Base-by-base conservation (phyloP, 2,113 vertebrate genomes). In the Thalassoma bifasciatum region DNA sequence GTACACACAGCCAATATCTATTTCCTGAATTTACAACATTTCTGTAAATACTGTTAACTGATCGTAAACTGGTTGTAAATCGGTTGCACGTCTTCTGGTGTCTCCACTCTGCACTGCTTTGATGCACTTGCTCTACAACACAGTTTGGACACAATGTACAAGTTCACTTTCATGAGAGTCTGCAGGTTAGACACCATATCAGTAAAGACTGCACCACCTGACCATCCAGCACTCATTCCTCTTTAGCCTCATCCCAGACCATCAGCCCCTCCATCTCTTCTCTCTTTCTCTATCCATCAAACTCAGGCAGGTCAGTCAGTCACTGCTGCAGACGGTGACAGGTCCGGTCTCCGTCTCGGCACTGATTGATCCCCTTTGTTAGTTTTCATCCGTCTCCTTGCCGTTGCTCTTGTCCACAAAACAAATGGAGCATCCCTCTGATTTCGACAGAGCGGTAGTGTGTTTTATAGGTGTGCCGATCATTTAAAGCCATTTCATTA, bases 281-380 rank as follows among this genome's bases (percentile, higher is more conserved):
- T 17, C 66, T 65, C 38, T 54, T 6, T 30, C 30, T 23, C 66
- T 42, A 56, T 73, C 60, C 53, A 46, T 84, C 69, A 72, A 21
- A 30, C 36, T 8, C 54, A n/a, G 12, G 26, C 23, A 54, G 12
- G 66, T 67, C 21, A 59, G 52, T 64, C 78, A 44, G 74, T 66
- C 52, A 24, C 59, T 51, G 34, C 67, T 74, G 24, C 7, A 14
- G 69, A 54, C 72, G 74, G 76, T 73, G 58, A 61, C 72, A 10
- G 57, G 51, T 59, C 54, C 0, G 5, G 17, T 44, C 76, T 19
- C 46, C 36, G 58, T 73, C 61, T 74, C 58, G 34, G 30, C 68
- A 37, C 76, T 72, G 75, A 86, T 86, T 74, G 74, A 89, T 83
- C 24, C 66, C 42, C 10, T 21, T 59, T 76, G 69, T 85, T 64